Percentiles rank a stretch among this genome's conserved stretches.
These are phyloP conservation scores for Agapornis roseicollis DNA, from an alignment of 2,113 vertebrate species.

Conservation along the genomic window DNA sequence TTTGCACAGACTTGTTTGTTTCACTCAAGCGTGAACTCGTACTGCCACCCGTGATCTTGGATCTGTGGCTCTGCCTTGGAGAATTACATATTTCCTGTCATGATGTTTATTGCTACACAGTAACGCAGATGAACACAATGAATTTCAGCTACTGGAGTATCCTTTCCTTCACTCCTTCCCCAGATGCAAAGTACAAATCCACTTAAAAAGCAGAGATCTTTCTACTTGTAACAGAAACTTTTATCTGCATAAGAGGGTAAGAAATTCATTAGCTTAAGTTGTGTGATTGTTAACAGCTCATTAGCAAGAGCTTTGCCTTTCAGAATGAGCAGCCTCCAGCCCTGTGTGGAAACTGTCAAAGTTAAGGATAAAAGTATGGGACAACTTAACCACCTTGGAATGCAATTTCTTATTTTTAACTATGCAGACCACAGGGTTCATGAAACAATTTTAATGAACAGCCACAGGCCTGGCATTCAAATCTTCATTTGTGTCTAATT, in stretches of 20 bases:
- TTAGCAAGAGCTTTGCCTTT: conserved; percentile 25
- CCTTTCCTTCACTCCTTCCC: background rate
- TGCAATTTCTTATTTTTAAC: conserved; percentile 30
- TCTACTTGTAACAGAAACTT: conserved; percentile 30
- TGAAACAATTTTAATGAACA: conserved; percentile 36
- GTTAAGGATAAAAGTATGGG: conserved; percentile 31
- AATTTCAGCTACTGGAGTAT: background rate
- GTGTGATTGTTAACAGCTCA: conserved; percentile 24
- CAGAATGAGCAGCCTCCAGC: background rate
- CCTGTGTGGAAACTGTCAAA: background rate
- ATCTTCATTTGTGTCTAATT: conserved; percentile 1
- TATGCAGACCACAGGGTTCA: conserved; percentile 7
- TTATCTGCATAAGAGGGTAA: conserved; percentile 41
- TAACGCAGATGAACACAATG: background rate
- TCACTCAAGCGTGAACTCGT: background rate
- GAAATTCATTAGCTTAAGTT: conserved; percentile 40
- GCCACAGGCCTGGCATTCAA: background rate
- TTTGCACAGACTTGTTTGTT: background rate
- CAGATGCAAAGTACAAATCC: conserved; percentile 9
- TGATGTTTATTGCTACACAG: background rate
- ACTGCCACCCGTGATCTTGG: background rate
- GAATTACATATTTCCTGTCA: background rate
- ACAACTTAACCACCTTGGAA: conserved; percentile 9
- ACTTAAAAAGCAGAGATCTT: conserved; percentile 20
- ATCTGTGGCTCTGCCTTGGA: background rate